Evolutionary conservation across 1,140 invertebrate species (phyloP).

Genomic region (Drosophila kikkawai): DNA sequence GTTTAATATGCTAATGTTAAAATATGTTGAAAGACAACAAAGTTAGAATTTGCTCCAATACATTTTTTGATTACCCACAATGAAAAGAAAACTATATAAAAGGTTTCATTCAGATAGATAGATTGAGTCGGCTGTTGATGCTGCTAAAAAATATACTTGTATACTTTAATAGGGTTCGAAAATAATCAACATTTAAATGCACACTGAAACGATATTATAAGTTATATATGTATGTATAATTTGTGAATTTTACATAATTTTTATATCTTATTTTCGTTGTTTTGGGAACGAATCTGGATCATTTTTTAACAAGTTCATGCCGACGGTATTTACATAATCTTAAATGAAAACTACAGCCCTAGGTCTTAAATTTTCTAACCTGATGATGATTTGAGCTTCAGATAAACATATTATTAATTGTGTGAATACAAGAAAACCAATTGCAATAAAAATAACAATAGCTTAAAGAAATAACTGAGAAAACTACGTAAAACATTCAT

Average conservation of each 20-base stretch:
- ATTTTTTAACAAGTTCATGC: not conserved
- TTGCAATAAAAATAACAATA: not conserved
- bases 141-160: too few relatives aligned
- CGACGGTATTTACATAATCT: not conserved
- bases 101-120: too few relatives aligned
- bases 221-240: too few relatives aligned
- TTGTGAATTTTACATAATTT: not conserved
- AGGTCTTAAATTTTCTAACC: not conserved
- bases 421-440: not conserved
- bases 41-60: too few relatives aligned
- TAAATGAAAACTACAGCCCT: not conserved
- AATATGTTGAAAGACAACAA: too few relatives aligned
- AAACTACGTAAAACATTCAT: not conserved
- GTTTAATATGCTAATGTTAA: too few relatives aligned
- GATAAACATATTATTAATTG: not conserved
- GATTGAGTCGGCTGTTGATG: too few relatives aligned
- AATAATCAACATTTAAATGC: too few relatives aligned
- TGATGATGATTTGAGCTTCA: not conserved
- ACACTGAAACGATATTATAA: not conserved
- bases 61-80: too few relatives aligned
- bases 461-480: not conserved
- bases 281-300: not conserved
- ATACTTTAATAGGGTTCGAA: too few relatives aligned
- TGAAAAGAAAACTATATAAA: too few relatives aligned
- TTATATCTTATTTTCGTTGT: not conserved